Percentiles rank a stretch among this genome's conserved stretches.
Conservation (phyloP, 2,888 invertebrate genomes). For the Lacanobia wlatinum region DNA sequence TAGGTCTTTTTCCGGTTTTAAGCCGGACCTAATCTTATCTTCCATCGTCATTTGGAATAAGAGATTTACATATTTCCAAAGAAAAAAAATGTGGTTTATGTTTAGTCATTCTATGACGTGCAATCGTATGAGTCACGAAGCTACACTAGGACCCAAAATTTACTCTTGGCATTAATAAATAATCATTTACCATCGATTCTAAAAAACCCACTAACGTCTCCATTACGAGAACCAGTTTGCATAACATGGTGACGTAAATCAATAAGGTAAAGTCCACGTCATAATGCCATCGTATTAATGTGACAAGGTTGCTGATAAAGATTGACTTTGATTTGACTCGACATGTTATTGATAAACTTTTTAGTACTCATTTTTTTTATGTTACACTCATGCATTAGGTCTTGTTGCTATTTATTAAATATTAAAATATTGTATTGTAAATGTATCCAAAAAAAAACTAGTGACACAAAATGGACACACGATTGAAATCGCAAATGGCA, state of each 20-base stretch:
- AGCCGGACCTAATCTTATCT: constrained; percentile 34
- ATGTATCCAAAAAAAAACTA: neutral
- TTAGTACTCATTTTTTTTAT: constrained; percentile 2
- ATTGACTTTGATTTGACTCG: constrained; percentile 78
- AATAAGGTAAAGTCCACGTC: constrained; percentile 65
- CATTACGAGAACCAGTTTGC: constrained; percentile 55
- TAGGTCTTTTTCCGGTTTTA: constrained; percentile 9
- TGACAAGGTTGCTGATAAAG: constrained; percentile 71
- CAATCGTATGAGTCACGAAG: constrained; percentile 36
- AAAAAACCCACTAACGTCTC: constrained; percentile 40
- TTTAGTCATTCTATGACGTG: constrained; percentile 23
- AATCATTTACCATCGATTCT: constrained; percentile 28
- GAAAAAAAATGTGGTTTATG: constrained; percentile 18
- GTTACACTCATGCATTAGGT: neutral
- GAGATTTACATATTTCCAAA: constrained; percentile 31
- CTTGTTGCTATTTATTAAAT: neutral
- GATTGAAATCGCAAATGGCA: constrained; percentile 19
- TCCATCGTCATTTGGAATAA: neutral
- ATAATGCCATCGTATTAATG: constrained; percentile 58
- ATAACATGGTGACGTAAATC: constrained; percentile 65
- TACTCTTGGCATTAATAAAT: constrained; percentile 25
- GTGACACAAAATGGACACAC: constrained; percentile 9
- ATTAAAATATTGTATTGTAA: neutral
- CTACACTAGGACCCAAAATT: constrained; percentile 3
- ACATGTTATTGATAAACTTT: constrained; percentile 62